Base-by-base conservation (phyloP, 2,888 invertebrate genomes). In the Lamellibrachia columna region DNA sequence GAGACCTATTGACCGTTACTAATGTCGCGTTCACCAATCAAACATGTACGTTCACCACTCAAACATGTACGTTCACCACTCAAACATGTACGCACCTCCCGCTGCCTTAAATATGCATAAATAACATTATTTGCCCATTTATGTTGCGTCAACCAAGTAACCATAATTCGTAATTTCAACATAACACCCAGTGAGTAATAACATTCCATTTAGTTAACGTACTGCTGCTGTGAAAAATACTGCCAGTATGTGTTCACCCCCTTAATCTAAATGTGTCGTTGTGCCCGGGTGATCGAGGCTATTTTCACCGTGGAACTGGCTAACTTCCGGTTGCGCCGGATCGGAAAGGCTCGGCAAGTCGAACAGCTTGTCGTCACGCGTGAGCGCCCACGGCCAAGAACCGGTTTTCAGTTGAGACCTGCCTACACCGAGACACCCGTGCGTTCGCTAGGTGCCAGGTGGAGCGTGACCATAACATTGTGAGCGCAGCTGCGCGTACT, bases 331-430 rank as follows among this genome's bases (percentile, higher is more conserved):
- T 75, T 4, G 75, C 75, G 75, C 6, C 75, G 75, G 15, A 15
- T 75, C 75, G 75, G 75, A 22, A 75, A 75, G 75, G n/a, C 75
- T 22, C n/a, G 75, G 15, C 75, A 40, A 40, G 40, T 0, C 0
- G 40, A 75, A 75, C 75, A 75, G 75, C 75, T 75, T 75, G 75
- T 75, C 75, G 75, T 15, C n/a, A 75, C 75, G 75, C 75, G 75
- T 75, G 75, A 6, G 22, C 22, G 75, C 75, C 6, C 75, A 22
- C 75, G 75, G 6, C 75, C 75, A 75, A 75, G n/a, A 75, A 75
- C 75, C 75, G 75, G 75, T 75, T 75, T 75, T 75, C 75, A 15
- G 75, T 22, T 75, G 75, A 75, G 75, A 75, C 75, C 75, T n/a
- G 75, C 75, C 75, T 75, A 75, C 75, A 75, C n/a, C 75, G 22